Conservation (phyloP, 1,140 invertebrate genomes). For the Drosophila bocki region DNA sequence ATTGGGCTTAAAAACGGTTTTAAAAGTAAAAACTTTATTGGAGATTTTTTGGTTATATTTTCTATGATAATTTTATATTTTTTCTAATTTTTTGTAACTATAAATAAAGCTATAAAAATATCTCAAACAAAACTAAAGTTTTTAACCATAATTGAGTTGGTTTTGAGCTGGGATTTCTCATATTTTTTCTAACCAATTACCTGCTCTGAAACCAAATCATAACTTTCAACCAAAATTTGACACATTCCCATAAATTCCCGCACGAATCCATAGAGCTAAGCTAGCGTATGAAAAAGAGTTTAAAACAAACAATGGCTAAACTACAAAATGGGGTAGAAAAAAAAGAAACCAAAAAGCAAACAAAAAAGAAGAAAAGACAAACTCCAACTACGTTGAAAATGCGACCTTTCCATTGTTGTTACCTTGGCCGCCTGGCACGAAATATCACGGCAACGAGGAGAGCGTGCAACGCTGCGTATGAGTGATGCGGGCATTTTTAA, state of each 20-base stretch:
- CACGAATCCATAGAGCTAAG: constrained; percentile 11
- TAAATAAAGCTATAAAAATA: not conserved
- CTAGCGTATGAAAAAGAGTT: constrained; percentile 32
- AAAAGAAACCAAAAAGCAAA: not conserved
- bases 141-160: not conserved
- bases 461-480: constrained; percentile 54
- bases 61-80: not conserved
- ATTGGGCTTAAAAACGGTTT: not conserved
- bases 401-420: constrained; percentile 69
- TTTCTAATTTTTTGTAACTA: not conserved
- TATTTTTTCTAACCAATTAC: not conserved
- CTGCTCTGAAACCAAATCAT: not conserved
- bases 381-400: constrained; percentile 15
- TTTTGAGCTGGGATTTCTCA: too few species aligned
- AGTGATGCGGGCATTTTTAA: constrained; percentile 61
- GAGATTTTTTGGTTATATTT: not conserved
- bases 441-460: constrained; percentile 13
- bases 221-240: constrained; percentile 16
- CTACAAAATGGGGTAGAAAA: constrained; percentile 18
- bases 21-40: not conserved
- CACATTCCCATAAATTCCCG: constrained; percentile 18
- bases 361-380: constrained; percentile 16
- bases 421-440: constrained; percentile 56
- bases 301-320: constrained; percentile 59
- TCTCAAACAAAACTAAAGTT: not conserved